Base-by-base conservation (phyloP, 92 coral and sea anemone genomes). In the Phymanthus crucifer region DNA sequence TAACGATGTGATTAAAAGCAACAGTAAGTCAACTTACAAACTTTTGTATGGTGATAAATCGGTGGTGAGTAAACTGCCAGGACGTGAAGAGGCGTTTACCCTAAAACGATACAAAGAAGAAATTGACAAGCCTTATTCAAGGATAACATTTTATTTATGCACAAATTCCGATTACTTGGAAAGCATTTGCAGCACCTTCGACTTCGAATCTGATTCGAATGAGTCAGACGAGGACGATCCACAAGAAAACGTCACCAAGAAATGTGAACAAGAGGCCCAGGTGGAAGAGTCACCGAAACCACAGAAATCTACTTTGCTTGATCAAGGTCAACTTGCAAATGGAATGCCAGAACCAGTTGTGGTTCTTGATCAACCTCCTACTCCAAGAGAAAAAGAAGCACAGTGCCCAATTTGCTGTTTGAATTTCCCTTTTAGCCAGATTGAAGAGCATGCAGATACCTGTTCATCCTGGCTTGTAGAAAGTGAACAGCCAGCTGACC, bases 361-460 rank as follows among this genome's bases (percentile, higher is more conserved):
- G n/a, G 2, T 12, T 48, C 19, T 48, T 12, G 57, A 48, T 48
- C 19, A 48, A 3, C 57, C 57, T 3, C 14, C 4, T 12, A 3
- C 57, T 19, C 14, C 57, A 38, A 38, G 8, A 38, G 43, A 38
- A 38, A 38, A 38, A 12, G 57, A 12, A 12, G 57, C 31, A 29
- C 78, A 73, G 32, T 73, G 78, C 43, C 78, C 78, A 35, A 43
- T 73, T 5, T 73, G 78, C 46, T 10, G 38, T 5, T 6, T 6
- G 24, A 40, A 7, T 8, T 73, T 32, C 29, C 23, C 74, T 43
- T 27, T 75, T 32, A 71, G 74, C 33, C 78, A 83, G 57, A 85
- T 91, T 26, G 88, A 91, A 85, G 86, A 88, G 46, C 94, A 91
- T 91, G 91, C 89, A 50, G 87, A 73, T 76, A 87, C 66, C 73